These are phyloP conservation scores for Eupithecia exiguata DNA, from an alignment of 2,888 invertebrate species.

Conservation along the genomic window DNA sequence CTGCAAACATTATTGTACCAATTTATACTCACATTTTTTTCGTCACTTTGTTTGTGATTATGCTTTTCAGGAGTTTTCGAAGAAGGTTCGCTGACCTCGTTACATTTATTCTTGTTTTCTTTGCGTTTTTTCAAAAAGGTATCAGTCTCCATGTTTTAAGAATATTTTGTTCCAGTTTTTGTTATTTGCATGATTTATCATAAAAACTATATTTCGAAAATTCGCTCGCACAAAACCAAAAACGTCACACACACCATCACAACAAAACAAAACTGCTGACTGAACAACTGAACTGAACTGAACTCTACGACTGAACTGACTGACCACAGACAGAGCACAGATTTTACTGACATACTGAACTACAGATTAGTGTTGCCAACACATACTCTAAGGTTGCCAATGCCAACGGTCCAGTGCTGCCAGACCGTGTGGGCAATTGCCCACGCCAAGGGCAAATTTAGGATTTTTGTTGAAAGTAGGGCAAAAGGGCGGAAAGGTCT, in stretches of 20 bases:
- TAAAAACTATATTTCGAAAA: neutral
- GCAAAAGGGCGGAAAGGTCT: too few relatives aligned
- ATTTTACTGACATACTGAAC: too few relatives aligned
- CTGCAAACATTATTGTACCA: neutral
- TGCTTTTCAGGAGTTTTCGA: slow-evolving; percentile 48
- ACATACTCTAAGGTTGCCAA: too few relatives aligned
- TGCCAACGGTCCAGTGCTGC: too few relatives aligned
- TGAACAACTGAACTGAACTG: too few relatives aligned
- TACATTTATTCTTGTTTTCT: slow-evolving; percentile 55
- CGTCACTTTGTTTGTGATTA: slow-evolving; percentile 38
- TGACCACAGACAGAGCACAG: too few relatives aligned
- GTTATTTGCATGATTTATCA: neutral
- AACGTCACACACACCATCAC: neutral
- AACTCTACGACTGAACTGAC: too few relatives aligned
- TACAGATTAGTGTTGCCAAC: too few relatives aligned
- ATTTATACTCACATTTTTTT: slow-evolving; percentile 9
- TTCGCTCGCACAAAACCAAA: neutral
- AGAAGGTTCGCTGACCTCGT: slow-evolving; percentile 68
- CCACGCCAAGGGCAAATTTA: too few relatives aligned
- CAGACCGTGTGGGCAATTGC: too few relatives aligned
- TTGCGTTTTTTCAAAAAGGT: slow-evolving; percentile 55
- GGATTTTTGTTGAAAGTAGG: too few relatives aligned
- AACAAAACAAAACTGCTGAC: neutral
- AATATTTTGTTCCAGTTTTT: neutral
- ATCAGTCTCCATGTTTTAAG: slow-evolving; percentile 51